Conservation (phyloP, 2,888 invertebrate genomes). For the Idaea dimidiata region DNA sequence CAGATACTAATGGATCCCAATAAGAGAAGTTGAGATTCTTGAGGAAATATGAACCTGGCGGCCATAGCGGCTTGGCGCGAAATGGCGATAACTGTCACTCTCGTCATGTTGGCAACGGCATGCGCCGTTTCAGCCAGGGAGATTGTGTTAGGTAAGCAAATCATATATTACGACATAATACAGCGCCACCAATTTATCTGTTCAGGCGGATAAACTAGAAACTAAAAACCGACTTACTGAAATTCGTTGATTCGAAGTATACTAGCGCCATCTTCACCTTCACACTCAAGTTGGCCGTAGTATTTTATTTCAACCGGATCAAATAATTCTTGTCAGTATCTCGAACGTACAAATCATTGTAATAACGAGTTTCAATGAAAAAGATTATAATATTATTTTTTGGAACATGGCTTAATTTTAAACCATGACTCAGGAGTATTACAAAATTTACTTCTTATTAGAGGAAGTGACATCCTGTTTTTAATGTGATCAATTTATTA, state of each 20-base stretch:
- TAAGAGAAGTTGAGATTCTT: conserved; percentile 58
- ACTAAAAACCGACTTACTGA: too few species aligned
- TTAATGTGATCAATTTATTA: conserved; percentile 8
- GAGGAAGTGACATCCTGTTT: conserved; percentile 18
- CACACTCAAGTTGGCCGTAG: too few species aligned
- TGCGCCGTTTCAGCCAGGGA: conserved; percentile 62
- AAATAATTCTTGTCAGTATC: conserved; percentile 3
- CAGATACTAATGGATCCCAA: conserved; percentile 76
- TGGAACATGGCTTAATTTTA: conserved; percentile 11
- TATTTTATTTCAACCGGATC: neutral
- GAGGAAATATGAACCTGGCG: conserved; percentile 65
- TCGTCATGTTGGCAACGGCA: conserved; percentile 51
- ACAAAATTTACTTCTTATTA: conserved; percentile 10
- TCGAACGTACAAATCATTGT: neutral
- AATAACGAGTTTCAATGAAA: neutral
- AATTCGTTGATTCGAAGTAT: too few species aligned
- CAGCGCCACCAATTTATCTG: too few species aligned
- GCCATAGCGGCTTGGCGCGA: conserved; percentile 69
- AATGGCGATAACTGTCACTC: conserved; percentile 62
- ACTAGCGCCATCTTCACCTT: too few species aligned
- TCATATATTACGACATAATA: neutral
- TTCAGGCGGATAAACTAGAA: too few species aligned
- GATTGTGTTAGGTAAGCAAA: conserved; percentile 64
- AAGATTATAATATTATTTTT: conserved; percentile 3
- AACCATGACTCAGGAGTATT: conserved; percentile 15